Evolutionary conservation across 2,113 vertebrate genomes (phyloP).

Genomic region (Pachycephala philippinensis): DNA sequence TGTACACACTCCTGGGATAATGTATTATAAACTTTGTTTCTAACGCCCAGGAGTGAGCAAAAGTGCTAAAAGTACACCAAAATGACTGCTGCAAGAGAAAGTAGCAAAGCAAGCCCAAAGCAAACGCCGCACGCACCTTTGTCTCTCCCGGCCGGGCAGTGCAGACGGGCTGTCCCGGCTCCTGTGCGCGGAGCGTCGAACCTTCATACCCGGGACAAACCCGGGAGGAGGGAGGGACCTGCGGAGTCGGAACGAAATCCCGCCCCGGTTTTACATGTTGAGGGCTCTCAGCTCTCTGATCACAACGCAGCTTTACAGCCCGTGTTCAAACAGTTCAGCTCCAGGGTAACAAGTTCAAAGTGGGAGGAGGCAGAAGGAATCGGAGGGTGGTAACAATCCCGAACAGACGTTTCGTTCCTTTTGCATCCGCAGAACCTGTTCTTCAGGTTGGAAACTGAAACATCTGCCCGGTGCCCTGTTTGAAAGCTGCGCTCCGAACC

Average conservation of each 20-base stretch:
- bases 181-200: not conserved
- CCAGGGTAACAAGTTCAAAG: conserved; percentile 71
- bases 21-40: not conserved
- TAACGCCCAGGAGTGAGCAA: not conserved
- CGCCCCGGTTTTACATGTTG: not conserved
- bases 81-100: not conserved
- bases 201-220: not conserved
- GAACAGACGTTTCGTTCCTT: not conserved
- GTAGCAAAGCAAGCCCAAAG: not conserved
- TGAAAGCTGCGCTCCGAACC: not conserved
- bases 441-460: conserved; percentile 56
- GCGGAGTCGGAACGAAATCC: not conserved
- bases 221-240: not conserved
- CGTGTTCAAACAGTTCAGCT: conserved; percentile 63
- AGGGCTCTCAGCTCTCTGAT: not conserved
- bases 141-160: not conserved
- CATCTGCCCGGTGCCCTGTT: not conserved
- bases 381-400: conserved; percentile 6
- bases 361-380: conserved; percentile 51
- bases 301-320: conserved; percentile 24
- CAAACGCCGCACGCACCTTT: not conserved
- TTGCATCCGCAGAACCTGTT: conserved; percentile 63
- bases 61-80: not conserved
- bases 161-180: not conserved
- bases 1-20: not conserved